Percentiles rank a stretch among this genome's conserved stretches.
phyloP scores from a whole-genome alignment of 2,797 vertebrate species.

The Myotis daubentonii region DNA sequence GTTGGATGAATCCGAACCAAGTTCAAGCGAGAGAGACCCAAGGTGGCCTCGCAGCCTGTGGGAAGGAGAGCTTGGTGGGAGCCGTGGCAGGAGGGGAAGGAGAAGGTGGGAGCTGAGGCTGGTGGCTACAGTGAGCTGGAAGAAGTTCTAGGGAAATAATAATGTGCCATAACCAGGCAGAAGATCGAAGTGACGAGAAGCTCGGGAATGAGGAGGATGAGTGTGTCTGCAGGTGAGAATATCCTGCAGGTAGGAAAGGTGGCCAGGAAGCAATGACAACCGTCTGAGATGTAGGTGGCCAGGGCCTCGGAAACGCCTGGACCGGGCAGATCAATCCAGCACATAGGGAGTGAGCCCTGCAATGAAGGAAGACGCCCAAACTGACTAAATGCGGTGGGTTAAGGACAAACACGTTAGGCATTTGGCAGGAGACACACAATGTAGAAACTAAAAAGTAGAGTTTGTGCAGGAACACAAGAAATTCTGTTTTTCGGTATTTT shows the following conservation, averaged over 20 bases:
- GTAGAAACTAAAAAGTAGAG: background rate
- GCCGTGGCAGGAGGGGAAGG: accelerated
- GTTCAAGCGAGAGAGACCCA: background rate
- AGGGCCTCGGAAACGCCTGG: background rate
- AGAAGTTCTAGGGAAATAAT: background rate
- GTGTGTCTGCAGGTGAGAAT: background rate
- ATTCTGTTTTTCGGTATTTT: background rate
- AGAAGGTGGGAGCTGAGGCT: background rate
- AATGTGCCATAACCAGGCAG: background rate
- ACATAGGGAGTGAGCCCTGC: background rate
- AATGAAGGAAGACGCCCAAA: background rate
- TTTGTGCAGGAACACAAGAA: background rate
- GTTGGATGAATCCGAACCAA: background rate
- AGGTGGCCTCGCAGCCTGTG: accelerated
- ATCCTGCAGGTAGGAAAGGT: background rate
- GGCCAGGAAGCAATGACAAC: background rate
- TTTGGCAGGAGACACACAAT: background rate
- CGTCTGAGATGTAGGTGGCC: background rate
- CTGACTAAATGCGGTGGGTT: background rate
- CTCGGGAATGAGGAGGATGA: accelerated
- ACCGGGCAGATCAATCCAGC: background rate
- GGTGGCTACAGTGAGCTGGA: background rate
- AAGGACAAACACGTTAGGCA: background rate
- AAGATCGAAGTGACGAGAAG: background rate
- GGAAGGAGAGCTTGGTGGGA: background rate